phyloP scores from a whole-genome alignment of 2,797 vertebrate species.

The Phoebastria nigripes region DNA sequence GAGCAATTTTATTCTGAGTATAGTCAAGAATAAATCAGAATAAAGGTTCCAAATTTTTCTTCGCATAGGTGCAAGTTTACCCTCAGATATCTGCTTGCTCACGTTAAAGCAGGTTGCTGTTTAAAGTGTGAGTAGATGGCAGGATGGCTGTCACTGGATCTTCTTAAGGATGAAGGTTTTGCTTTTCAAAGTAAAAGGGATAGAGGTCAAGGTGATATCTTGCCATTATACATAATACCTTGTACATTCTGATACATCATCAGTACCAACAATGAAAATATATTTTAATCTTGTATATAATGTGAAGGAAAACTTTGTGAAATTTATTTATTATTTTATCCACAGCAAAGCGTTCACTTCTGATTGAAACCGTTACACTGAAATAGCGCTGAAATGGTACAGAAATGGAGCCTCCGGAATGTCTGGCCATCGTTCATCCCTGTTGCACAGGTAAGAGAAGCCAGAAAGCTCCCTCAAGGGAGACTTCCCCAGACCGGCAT shows the following conservation, averaged over 20 bases:
- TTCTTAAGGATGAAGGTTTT: neutral
- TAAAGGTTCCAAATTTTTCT: neutral
- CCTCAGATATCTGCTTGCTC: neutral
- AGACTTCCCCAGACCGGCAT: neutral
- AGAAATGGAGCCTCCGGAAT: neutral
- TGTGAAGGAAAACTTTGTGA: neutral
- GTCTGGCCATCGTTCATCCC: neutral
- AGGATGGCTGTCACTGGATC: neutral
- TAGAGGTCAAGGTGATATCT: neutral
- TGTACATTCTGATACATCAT: neutral
- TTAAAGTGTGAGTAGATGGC: neutral
- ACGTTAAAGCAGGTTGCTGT: neutral
- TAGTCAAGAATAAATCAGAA: neutral
- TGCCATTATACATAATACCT: neutral
- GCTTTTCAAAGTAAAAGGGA: neutral
- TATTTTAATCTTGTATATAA: neutral
- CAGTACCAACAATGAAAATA: neutral
- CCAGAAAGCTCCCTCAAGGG: neutral
- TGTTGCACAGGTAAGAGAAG: neutral
- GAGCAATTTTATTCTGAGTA: neutral
- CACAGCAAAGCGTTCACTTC: neutral
- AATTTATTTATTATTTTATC: neutral
- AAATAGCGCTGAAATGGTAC: neutral
- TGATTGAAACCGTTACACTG: neutral
- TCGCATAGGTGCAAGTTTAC: fast-evolving